A percentile compares a stretch with the other conserved stretches of the same genome.
These are phyloP conservation scores for Drosophila quasianomalipes DNA, from an alignment of 2,888 invertebrate genomes.

Conservation along the genomic window DNA sequence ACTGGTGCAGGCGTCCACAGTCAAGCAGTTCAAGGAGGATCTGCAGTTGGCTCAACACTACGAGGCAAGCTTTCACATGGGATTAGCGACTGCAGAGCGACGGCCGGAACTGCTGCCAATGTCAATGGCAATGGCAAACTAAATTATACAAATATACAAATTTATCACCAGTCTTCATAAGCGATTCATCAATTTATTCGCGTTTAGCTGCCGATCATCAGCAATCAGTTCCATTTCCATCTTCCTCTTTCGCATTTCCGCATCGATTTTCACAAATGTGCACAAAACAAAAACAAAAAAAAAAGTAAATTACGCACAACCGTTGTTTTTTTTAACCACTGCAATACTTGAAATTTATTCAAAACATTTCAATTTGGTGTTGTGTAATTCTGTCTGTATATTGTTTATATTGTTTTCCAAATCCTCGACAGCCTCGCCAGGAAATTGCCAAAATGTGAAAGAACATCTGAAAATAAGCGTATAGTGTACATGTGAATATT, in stretches of 20 bases:
- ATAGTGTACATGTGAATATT: too few relatives aligned
- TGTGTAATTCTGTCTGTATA: slow-evolving; percentile 21
- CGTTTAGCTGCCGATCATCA: background rate
- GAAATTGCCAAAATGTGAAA: slow-evolving; percentile 12
- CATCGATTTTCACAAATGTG: slow-evolving; percentile 10
- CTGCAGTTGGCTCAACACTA: slow-evolving; percentile 26
- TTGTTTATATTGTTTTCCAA: slow-evolving; percentile 91
- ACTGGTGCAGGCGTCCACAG: slow-evolving; percentile 5
- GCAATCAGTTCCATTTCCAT: background rate
- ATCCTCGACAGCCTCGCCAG: slow-evolving; percentile 2
- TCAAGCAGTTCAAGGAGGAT: slow-evolving; percentile 40
- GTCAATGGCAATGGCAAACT: background rate
- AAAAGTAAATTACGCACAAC: slow-evolving; percentile 19
- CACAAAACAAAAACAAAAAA: slow-evolving; percentile 51
- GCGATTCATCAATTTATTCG: slow-evolving; percentile 5
- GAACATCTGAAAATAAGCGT: slow-evolving; percentile 16
- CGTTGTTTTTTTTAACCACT: slow-evolving; percentile 47
- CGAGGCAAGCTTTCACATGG: slow-evolving; percentile 24
- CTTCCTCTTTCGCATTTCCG: background rate
- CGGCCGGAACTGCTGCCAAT: slow-evolving; percentile 1
- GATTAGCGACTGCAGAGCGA: slow-evolving; percentile 36
- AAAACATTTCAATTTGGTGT: slow-evolving; percentile 55
- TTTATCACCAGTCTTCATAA: background rate
- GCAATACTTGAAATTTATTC: slow-evolving; percentile 68
- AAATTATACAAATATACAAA: slow-evolving; percentile 6